Base-by-base conservation (phyloP, 2,113 vertebrate species). In the Ibidorhyncha struthersii region DNA sequence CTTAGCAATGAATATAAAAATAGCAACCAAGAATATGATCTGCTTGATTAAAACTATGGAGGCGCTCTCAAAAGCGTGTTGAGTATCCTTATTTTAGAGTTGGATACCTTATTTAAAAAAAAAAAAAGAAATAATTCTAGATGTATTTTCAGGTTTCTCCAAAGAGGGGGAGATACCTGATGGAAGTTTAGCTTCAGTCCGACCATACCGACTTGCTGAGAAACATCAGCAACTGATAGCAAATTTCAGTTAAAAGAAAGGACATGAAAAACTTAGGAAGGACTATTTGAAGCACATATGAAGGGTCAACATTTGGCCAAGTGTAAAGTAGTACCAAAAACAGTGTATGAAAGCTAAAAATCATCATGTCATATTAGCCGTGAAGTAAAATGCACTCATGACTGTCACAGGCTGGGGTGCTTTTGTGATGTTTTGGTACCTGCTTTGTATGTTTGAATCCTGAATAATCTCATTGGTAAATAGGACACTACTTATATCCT, bases 391-490 rank as follows among this genome's bases (percentile, higher is more conserved):
- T 36, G 29, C 18, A 12, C 17, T 81, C 20, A 9, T 7, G 49
- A 0, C 36, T 76, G 49, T 45, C 8, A 9, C 17, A 38, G 41
- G 32, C 26, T 59, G 69, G 12, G 12, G 4, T 21, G 34, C 0
- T 0, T 49, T 70, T 6, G 6, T 62, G 81, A 40, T 8, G 9
- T 58, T 72, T 70, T 38, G 23, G 36, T 89, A 65, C 63, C n/a
- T 80, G 11, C 38, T 91, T 47, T 27, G n/a, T 55, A 0, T 58
- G 26, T 71, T 74, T 40, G 73, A 82, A 59, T 70, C 30, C 47
- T 40, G 19, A 69, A 15, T 14, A 49, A 38, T 50, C 18, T 67
- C 4, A 0, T n/a, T 53, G 43, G 27, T 65, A 32, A 80, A 73
- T 13, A 62, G 17, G 38, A 45, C 12, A 4, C 27, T 71, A 8